Evolutionary conservation across 64 coral and sea anemone species (phyloP), one percentile per base, ranked within the genome.

Genomic region (Actinia equina): DNA sequence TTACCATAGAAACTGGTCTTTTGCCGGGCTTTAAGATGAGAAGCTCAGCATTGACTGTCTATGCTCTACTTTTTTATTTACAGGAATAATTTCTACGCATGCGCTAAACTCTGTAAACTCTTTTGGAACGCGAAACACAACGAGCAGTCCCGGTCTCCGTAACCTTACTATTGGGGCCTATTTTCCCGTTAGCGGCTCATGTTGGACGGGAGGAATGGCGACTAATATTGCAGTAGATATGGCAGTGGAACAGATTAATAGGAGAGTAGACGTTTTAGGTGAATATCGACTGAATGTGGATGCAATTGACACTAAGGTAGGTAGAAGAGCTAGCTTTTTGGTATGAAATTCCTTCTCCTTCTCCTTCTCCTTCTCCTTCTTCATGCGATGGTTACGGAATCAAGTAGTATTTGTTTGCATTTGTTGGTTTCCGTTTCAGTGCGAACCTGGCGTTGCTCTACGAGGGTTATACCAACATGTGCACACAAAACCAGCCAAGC

Each of bases 381-480:
- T 17, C 60, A 6, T 54, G 52, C 30, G 1, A 54, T 54, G 6
- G 52, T 54, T 17, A 86, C 18, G 43, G 20, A 43, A 11, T 60
- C 0, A 85, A 0, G 46, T 49, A 2, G 46, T 8, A 49, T 49
- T 8, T 14, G 43, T 23, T 19, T 37, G 4, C 44, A 65, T 87
- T 27, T 10, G 3, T 27, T 10, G 3, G 20, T 52, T 82, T 53
- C 54, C 42, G 14, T 88, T 89, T 54, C 59, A 95, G 93, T 95
- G 93, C 82, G 89, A 95, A 18, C 89, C 89, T 52, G 93, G 89
- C 6, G 89, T 95, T 6, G 93, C 89, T 18, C 83, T 95, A 84
- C 93, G 88, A 51, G 91, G 88, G 44, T 30, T 95, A 77, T 95
- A 91, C 58, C 86, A 95, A 61, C 93, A 95, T 45, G 82, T 95